phyloP scores from a whole-genome alignment of 2,113 vertebrate genomes.

The Mus pahari region DNA sequence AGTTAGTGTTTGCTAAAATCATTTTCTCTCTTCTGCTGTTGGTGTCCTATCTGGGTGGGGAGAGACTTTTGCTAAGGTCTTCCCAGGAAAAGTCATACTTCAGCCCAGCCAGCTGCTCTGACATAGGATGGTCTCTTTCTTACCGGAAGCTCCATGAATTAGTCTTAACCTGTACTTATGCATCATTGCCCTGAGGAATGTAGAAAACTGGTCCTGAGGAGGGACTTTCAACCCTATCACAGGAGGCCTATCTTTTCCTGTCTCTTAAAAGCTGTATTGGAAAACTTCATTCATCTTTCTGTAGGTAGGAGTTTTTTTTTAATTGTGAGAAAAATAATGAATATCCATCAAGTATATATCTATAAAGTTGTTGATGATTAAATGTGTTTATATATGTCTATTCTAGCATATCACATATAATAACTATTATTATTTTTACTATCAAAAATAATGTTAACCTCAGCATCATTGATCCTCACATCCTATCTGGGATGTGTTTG shows the following conservation, averaged over 20 bases:
- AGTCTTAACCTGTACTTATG: not conserved
- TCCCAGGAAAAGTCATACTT: not conserved
- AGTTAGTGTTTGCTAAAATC: not conserved
- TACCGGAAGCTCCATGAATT: not conserved
- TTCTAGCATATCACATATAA: not conserved
- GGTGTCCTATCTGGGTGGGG: not conserved
- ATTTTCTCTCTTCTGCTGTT: not conserved
- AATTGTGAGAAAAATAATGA: not conserved
- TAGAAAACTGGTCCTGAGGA: not conserved
- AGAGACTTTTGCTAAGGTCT: not conserved
- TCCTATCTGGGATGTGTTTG: not conserved
- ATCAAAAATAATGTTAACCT: not conserved
- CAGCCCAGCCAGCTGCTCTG: not conserved
- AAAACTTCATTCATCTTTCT: not conserved
- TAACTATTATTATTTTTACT: not conserved
- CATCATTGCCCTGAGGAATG: not conserved
- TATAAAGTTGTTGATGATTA: not conserved
- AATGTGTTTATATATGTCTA: not conserved
- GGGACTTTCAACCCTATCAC: not conserved
- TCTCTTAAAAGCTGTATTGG: not conserved
- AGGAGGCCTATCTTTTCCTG: not conserved
- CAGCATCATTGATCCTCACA: not conserved
- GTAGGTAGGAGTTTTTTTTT: not conserved
- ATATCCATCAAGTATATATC: not conserved
- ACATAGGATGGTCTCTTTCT: not conserved